Base-by-base conservation (phyloP, 2,113 vertebrate species). In the Nestor notabilis region DNA sequence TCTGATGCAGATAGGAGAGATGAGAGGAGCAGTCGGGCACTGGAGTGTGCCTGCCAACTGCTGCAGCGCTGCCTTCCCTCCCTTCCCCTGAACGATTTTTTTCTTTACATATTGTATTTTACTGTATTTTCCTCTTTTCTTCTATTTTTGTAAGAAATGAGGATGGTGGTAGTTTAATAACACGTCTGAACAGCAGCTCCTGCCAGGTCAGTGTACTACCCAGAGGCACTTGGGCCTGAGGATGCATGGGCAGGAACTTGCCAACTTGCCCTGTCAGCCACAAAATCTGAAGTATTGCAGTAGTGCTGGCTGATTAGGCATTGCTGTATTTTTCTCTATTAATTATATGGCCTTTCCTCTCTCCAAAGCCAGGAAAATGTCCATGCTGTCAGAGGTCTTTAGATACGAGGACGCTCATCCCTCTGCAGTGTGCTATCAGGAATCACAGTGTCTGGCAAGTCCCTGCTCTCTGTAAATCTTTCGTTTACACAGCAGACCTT, bases 311-410 rank as follows among this genome's bases (percentile, higher is more conserved):
- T 93, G 74, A 79, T 84, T 17, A 82, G 56, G 47, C n/a, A 28
- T 44, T 72, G 81, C 81, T 72, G 0, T 71, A 69, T 89, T 94
- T 95, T 68, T 37, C 74, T 71, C 78, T 88, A 19, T 87, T 92
- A 95, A 91, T 89, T 93, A 60, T 35, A 17, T 31, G 44, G 77
- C 65, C 69, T 94, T 84, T 81, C 70, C 63, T 72, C 74, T 91
- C 83, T 72, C 56, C 65, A 85, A 70, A 81, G 87, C 91, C 89
- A 91, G 83, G 69, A 81, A 95, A 93, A 87, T 9, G 52, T 76
- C 91, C 84, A 47, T 0, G 0, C 81, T 93, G 78, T 75, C 81
- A 91, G 44, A 83, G 72, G 44, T 23, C 84, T 91, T 93, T 65
- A 68, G 18, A 25, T 61, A 47, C 0, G 9, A 95, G 93, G 91